A percentile compares a stretch with the other conserved stretches of the same genome.
These are phyloP conservation scores for Oncorhynchus nerka DNA, from an alignment of 2,113 vertebrate species.

Conservation along the genomic window DNA sequence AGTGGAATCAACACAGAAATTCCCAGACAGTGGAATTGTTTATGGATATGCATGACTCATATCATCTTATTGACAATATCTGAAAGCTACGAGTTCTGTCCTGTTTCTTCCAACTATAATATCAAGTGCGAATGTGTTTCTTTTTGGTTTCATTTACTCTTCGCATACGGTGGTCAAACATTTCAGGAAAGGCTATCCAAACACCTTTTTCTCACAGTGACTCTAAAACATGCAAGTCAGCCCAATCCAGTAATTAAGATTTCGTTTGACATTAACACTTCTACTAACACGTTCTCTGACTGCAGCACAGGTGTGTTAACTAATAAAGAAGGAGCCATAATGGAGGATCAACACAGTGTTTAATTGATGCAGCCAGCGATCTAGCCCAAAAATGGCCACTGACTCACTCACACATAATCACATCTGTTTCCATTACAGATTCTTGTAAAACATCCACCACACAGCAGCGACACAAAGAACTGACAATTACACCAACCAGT, in stretches of 20 bases:
- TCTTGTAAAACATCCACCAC: slow-evolving; percentile 12
- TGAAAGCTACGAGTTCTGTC: background rate
- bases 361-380: slow-evolving; percentile 43
- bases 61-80: background rate
- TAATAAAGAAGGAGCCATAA: slow-evolving; percentile 40
- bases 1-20: slow-evolving; percentile 20
- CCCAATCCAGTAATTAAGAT: slow-evolving; percentile 6
- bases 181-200: too few relatives aligned
- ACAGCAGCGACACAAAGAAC: slow-evolving; percentile 46
- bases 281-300: background rate
- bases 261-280: slow-evolving; percentile 5
- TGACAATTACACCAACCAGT: slow-evolving; percentile 54
- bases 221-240: slow-evolving; percentile 25
- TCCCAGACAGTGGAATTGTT: background rate
- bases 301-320: slow-evolving; percentile 20
- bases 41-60: background rate
- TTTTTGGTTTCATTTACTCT: too few relatives aligned
- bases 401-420: slow-evolving; percentile 56
- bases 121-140: too few relatives aligned
- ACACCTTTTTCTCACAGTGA: slow-evolving; percentile 26
- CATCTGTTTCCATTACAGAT: slow-evolving; percentile 56
- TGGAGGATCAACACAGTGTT: slow-evolving; percentile 37
- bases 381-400: slow-evolving; percentile 45
- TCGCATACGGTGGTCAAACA: too few relatives aligned
- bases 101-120: background rate